Conservation (phyloP, 2,888 invertebrate genomes). For the Drosophila lacicola region DNA sequence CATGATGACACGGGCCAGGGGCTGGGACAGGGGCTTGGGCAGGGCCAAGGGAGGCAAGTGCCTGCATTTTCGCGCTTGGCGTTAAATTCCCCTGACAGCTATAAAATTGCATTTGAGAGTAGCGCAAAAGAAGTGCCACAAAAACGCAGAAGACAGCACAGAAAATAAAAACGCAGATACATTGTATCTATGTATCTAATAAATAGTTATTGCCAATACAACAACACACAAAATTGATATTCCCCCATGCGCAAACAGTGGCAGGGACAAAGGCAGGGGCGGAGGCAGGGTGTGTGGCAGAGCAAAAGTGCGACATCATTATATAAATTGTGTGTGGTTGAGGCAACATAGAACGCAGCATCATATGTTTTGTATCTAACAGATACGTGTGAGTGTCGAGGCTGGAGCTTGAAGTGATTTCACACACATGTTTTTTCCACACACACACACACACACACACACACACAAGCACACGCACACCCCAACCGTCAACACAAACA, state of each 20-base stretch:
- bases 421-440: conserved; percentile 68
- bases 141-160: conserved; percentile 22
- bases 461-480: conserved; percentile 28
- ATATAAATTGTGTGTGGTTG: conserved; percentile 71
- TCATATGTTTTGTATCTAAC: conserved; percentile 79
- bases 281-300: conserved; percentile 4
- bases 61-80: conserved; percentile 76
- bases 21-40: neutral
- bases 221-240: conserved; percentile 73
- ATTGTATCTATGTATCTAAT: conserved; percentile 77
- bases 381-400: conserved; percentile 56
- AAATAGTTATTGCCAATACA: conserved; percentile 80
- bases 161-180: conserved; percentile 43
- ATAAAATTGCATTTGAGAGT: conserved; percentile 84
- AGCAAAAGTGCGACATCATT: conserved; percentile 81
- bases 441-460: conserved; percentile 30
- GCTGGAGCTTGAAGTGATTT: conserved; percentile 69
- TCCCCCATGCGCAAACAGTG: conserved; percentile 48
- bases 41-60: conserved; percentile 25
- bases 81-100: conserved; percentile 84
- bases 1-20: conserved; percentile 66
- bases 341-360: conserved; percentile 42
- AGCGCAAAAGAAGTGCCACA: conserved; percentile 39
- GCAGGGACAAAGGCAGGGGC: neutral
- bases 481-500: conserved; percentile 51